A percentile compares a stretch with the other conserved stretches of the same genome.
These are phyloP conservation scores for Mythimna pallens DNA, from an alignment of 2,888 invertebrate species.

Conservation along the genomic window DNA sequence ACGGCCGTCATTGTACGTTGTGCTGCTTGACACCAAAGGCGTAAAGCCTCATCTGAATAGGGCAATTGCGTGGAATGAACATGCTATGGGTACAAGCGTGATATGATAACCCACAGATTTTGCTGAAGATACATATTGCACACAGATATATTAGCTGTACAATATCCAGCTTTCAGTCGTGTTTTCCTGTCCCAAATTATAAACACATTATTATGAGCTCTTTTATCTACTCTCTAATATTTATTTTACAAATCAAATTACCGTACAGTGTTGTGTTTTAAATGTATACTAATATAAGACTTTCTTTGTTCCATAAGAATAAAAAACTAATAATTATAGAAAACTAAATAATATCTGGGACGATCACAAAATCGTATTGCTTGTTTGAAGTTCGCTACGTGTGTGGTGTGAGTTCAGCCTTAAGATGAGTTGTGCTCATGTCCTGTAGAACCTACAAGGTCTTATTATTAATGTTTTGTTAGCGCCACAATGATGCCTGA, in stretches of 20 bases:
- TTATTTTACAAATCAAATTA: too few species aligned
- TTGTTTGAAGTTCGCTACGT: background rate
- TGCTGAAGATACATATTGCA: background rate
- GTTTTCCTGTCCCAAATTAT: too few species aligned
- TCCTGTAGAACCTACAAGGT: conserved; percentile 15
- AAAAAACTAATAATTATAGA: too few species aligned
- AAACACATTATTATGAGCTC: too few species aligned
- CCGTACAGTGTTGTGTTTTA: too few species aligned
- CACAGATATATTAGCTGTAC: background rate
- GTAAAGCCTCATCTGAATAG: conserved; percentile 6
- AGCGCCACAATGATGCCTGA: conserved; percentile 42
- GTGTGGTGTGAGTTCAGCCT: background rate
- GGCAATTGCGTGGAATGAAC: background rate
- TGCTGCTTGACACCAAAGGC: conserved; percentile 17
- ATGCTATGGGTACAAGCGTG: background rate
- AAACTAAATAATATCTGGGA: background rate
- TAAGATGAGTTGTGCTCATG: conserved; percentile 6
- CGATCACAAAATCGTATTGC: background rate
- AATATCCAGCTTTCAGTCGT: too few species aligned
- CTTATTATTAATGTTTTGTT: conserved; percentile 40
- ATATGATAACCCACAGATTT: too few species aligned
- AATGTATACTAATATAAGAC: too few species aligned
- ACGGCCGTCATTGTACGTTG: background rate
- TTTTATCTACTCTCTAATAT: too few species aligned
- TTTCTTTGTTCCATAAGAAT: too few species aligned